phyloP scores from a whole-genome alignment of 2,888 invertebrate genomes.

The Drosophila pegasa region DNA sequence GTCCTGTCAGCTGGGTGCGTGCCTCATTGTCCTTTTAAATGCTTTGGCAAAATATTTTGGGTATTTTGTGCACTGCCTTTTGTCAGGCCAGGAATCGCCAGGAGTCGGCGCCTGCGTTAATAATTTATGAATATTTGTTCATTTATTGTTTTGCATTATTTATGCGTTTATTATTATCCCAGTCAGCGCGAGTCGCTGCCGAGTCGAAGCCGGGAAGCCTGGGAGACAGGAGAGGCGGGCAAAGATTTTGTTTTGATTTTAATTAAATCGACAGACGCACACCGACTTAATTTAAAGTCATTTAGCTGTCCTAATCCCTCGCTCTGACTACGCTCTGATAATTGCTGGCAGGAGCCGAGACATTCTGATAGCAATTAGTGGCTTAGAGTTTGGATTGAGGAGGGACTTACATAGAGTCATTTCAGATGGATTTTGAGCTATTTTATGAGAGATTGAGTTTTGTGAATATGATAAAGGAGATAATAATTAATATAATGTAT shows the following conservation, averaged over 20 bases:
- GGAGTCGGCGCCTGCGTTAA: conserved; percentile 62
- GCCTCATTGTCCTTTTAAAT: conserved; percentile 80
- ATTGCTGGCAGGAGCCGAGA: conserved; percentile 15
- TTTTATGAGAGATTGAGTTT: not conserved
- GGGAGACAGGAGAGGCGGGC: conserved; percentile 17
- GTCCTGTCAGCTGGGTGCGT: conserved; percentile 64
- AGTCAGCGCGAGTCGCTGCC: conserved; percentile 8
- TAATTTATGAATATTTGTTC: conserved; percentile 81
- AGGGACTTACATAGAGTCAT: not conserved
- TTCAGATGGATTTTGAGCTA: conserved; percentile 1
- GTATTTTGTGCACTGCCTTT: conserved; percentile 70
- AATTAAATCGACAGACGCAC: conserved; percentile 79
- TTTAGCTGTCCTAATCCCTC: conserved; percentile 64
- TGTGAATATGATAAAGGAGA: not conserved
- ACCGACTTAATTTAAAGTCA: conserved; percentile 76
- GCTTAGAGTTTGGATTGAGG: not conserved
- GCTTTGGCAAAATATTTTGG: conserved; percentile 80
- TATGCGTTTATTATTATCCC: conserved; percentile 77
- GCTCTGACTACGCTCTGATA: conserved; percentile 3
- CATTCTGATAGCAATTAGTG: conserved; percentile 25
- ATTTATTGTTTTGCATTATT: conserved; percentile 81
- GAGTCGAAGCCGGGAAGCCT: not conserved
- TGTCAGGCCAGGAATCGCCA: conserved; percentile 40
- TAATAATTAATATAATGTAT: too few species aligned
- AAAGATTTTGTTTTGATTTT: conserved; percentile 80